Conservation (phyloP, 2,113 vertebrate genomes). For the Opisthocomus hoazin region DNA sequence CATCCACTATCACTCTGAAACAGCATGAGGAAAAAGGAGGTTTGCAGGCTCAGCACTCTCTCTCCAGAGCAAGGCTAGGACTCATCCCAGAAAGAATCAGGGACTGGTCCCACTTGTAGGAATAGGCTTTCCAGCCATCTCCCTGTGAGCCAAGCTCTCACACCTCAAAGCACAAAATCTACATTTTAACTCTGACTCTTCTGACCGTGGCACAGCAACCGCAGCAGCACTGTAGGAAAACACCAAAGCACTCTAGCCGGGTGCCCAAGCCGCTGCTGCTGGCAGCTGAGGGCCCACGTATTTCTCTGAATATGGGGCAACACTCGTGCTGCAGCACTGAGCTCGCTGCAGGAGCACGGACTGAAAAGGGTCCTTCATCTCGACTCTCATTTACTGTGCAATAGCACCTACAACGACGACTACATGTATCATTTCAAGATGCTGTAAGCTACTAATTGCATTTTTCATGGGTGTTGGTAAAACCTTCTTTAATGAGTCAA, state of each 20-base stretch:
- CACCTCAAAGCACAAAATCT: background rate
- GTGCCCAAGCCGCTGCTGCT: background rate
- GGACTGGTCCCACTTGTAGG: background rate
- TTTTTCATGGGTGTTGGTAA: background rate
- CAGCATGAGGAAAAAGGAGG: background rate
- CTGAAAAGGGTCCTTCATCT: background rate
- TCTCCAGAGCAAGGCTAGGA: background rate
- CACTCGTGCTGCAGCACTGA: too few species aligned
- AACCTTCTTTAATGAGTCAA: background rate
- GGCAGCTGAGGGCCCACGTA: background rate
- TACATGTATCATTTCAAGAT: background rate
- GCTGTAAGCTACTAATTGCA: background rate
- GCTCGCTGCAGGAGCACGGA: background rate
- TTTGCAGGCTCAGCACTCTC: background rate
- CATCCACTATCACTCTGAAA: background rate
- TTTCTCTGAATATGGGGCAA: too few species aligned
- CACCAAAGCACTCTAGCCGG: accelerated
- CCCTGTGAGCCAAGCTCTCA: background rate
- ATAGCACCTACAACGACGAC: background rate
- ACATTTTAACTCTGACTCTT: background rate
- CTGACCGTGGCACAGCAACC: accelerated
- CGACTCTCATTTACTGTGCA: background rate
- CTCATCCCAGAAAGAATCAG: background rate
- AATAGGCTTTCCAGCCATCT: background rate
- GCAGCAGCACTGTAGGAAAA: background rate